phyloP scores from a whole-genome alignment of 2,888 invertebrate genomes.

The Cataglyphis rosenhaueri region DNA sequence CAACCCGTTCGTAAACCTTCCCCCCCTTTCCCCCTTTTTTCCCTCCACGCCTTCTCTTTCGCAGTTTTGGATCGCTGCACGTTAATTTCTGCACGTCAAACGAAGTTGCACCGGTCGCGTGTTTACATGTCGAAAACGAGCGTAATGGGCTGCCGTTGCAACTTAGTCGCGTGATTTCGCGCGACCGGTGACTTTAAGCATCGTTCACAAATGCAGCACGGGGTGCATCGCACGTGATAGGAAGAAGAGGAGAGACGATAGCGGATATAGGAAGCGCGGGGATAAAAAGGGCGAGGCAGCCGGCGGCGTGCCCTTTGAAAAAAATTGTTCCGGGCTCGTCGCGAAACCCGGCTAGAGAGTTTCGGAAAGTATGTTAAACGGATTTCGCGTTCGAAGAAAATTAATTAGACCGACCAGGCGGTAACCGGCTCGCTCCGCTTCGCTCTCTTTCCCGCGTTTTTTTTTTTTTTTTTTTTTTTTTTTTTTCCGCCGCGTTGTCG shows the following conservation, averaged over 20 bases:
- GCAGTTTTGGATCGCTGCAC: conserved; percentile 62
- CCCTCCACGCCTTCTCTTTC: conserved; percentile 32
- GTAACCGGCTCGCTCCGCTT: conserved; percentile 38
- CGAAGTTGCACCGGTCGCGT: conserved; percentile 55
- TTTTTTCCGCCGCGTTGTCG: conserved; percentile 50
- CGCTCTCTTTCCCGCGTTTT: conserved; percentile 7
- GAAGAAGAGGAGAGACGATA: neutral
- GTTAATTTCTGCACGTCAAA: conserved; percentile 63
- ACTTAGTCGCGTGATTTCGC: conserved; percentile 63
- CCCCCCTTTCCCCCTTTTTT: neutral
- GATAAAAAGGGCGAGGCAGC: conserved; percentile 43
- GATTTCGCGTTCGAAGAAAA: conserved; percentile 66
- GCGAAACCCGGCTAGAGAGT: conserved; percentile 52
- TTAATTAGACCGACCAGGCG: conserved; percentile 65
- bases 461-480: too few species aligned
- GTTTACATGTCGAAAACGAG: conserved; percentile 62
- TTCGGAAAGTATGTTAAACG: conserved; percentile 67
- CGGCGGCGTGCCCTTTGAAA: conserved; percentile 65
- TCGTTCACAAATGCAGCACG: conserved; percentile 42
- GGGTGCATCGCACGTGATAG: conserved; percentile 13
- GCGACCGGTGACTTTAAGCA: conserved; percentile 52
- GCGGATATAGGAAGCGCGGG: neutral
- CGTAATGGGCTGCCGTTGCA: conserved; percentile 55
- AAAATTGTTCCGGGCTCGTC: conserved; percentile 60
- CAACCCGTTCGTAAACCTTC: conserved; percentile 5